Conservation (phyloP, 2,113 vertebrate genomes). For the Hypocryptadius cinnamomeus region DNA sequence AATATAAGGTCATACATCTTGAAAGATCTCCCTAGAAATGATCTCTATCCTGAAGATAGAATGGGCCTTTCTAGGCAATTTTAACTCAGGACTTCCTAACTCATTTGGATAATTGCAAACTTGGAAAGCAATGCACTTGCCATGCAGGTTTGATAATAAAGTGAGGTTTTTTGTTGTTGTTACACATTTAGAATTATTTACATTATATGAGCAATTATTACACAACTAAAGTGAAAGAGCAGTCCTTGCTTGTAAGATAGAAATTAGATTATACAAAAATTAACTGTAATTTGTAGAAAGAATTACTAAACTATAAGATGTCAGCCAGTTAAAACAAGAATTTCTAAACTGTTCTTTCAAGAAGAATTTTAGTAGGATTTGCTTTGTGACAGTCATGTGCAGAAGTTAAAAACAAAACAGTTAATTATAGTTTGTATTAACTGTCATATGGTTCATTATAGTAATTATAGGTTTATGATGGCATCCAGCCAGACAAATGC, state of each 20-base stretch:
- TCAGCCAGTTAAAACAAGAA: neutral
- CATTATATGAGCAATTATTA: neutral
- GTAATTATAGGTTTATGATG: neutral
- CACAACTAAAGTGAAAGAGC: neutral
- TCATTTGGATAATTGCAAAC: neutral
- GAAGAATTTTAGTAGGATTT: neutral
- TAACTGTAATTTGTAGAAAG: neutral
- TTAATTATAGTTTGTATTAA: neutral
- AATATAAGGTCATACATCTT: neutral
- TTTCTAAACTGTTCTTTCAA: neutral
- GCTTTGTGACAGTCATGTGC: neutral
- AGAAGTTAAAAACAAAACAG: neutral
- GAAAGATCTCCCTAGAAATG: neutral
- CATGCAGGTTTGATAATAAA: neutral
- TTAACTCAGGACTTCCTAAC: neutral
- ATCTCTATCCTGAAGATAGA: neutral
- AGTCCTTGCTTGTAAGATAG: neutral
- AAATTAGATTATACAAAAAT: neutral
- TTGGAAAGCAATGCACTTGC: neutral
- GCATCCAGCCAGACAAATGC: neutral
- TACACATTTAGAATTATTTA: neutral
- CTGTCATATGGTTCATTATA: neutral
- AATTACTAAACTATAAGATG: neutral
- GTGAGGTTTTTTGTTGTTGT: neutral
- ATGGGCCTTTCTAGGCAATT: neutral